phyloP scores from a whole-genome alignment of 2,797 vertebrate species.

The Nannoperca obscura region DNA sequence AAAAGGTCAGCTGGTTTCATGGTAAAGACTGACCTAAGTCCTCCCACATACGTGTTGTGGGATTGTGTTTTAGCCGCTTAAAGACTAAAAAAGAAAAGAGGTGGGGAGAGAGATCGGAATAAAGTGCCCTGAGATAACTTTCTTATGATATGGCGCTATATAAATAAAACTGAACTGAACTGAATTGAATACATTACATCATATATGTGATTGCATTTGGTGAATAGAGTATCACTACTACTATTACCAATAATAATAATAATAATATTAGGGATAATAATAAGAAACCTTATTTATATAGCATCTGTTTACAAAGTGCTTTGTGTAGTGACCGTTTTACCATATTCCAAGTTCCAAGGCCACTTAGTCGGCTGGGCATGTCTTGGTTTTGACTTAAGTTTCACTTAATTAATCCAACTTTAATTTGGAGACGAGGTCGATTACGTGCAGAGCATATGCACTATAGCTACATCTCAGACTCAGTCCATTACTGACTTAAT shows the following conservation, averaged over 20 bases:
- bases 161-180: no score
- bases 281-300: neutral
- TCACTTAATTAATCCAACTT: neutral
- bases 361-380: neutral
- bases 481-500: neutral
- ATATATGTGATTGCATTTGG: neutral
- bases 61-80: slow-evolving; percentile 1
- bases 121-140: no score
- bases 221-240: neutral
- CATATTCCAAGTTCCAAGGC: neutral
- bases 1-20: slow-evolving; percentile 26
- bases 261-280: neutral
- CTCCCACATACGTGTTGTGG: slow-evolving; percentile 6
- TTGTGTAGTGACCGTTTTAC: neutral
- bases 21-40: slow-evolving; percentile 20
- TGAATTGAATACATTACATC: neutral
- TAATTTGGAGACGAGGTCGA: neutral
- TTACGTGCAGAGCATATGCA: neutral
- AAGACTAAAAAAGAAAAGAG: slow-evolving; percentile 6
- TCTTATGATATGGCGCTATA: no score
- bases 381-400: neutral
- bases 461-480: slow-evolving; percentile 8
- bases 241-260: neutral
- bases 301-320: neutral
- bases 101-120: neutral